These are phyloP conservation scores for Melierax canorus DNA, from an alignment of 2,113 vertebrate species.

Conservation along the genomic window DNA sequence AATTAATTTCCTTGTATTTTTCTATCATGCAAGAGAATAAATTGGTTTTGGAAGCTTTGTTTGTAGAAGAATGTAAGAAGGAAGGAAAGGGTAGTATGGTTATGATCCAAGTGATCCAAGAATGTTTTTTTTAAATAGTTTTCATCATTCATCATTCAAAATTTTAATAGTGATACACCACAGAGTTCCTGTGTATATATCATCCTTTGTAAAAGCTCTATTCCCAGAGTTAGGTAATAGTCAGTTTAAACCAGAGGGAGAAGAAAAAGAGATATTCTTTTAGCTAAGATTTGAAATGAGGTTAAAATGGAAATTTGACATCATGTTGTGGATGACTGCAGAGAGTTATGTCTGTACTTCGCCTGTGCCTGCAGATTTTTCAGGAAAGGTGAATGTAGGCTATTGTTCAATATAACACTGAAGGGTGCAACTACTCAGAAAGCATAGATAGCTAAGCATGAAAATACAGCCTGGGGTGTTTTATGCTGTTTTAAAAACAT, in stretches of 20 bases:
- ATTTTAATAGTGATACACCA: not conserved
- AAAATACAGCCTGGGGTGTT: not conserved
- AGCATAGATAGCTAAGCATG: not conserved
- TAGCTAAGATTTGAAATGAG: not conserved
- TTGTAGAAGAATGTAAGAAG: not conserved
- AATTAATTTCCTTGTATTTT: not conserved
- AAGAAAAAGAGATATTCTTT: not conserved
- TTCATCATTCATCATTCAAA: not conserved
- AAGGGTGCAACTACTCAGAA: not conserved
- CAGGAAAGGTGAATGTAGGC: not conserved
- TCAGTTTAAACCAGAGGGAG: not conserved
- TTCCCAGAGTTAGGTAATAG: not conserved
- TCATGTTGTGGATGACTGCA: conserved; percentile 1
- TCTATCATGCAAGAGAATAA: not conserved
- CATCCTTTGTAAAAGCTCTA: not conserved
- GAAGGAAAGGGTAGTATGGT: not conserved
- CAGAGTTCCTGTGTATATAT: not conserved
- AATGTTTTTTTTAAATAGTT: not conserved
- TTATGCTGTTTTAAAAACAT: not conserved
- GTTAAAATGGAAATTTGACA: conserved; percentile 21
- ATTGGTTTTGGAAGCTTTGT: not conserved
- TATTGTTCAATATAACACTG: not conserved
- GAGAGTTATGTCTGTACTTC: not conserved
- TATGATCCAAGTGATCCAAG: not conserved
- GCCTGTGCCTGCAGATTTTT: not conserved